Conservation (phyloP, 2,888 invertebrate species). For the Hirtodrosophila confusa region DNA sequence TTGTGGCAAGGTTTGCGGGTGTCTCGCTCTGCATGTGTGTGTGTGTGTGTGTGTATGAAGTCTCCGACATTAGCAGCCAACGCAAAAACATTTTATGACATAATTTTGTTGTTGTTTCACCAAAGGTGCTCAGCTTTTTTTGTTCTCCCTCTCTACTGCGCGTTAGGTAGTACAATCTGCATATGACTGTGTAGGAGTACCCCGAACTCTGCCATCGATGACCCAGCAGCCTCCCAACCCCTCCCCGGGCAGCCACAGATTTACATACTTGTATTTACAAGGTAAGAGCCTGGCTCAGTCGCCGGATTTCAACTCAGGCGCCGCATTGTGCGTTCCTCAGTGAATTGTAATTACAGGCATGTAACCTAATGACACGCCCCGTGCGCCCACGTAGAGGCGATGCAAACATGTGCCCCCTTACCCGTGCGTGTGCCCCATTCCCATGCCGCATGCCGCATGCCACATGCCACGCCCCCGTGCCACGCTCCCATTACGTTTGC, state of each 20-base stretch:
- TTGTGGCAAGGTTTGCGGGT: constrained; percentile 54
- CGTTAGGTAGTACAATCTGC: constrained; percentile 32
- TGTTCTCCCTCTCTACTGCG: neutral
- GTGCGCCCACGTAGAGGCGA: constrained; percentile 33
- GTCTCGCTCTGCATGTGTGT: neutral
- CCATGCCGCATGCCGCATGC: neutral
- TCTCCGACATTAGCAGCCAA: constrained; percentile 54
- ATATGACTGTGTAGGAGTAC: constrained; percentile 18
- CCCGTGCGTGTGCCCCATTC: constrained; percentile 12
- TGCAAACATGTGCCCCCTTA: constrained; percentile 54
- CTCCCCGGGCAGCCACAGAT: constrained; percentile 10
- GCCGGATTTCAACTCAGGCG: constrained; percentile 24
- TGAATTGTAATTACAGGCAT: constrained; percentile 77
- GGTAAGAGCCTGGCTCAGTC: constrained; percentile 19
- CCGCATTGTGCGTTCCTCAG: constrained; percentile 54
- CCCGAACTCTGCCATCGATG: constrained; percentile 59
- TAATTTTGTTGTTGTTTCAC: constrained; percentile 67
- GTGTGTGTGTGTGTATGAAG: constrained; percentile 20
- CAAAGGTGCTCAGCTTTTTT: constrained; percentile 40
- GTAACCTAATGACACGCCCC: constrained; percentile 74
- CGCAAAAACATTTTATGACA: constrained; percentile 72
- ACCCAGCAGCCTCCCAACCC: constrained; percentile 20
- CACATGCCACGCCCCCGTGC: neutral
- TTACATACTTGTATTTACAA: constrained; percentile 39
- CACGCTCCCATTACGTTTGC: constrained; percentile 20